These are phyloP conservation scores for Cichlasoma orientale DNA, from an alignment of 2,797 vertebrate species.

Conservation along the genomic window DNA sequence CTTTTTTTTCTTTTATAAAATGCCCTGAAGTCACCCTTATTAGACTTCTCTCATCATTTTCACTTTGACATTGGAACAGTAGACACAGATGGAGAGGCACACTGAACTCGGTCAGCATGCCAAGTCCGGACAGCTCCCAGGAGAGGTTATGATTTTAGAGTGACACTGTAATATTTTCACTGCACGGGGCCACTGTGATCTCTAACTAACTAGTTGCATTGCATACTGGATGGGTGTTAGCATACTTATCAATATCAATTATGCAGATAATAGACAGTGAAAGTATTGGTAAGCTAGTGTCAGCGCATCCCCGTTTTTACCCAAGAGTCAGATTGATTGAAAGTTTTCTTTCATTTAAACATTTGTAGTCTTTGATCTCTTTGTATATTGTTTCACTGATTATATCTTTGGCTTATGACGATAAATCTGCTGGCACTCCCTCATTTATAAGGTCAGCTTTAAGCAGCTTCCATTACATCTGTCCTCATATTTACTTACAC, in stretches of 20 bases:
- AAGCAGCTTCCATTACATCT: constrained; percentile 40
- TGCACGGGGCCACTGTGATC: neutral
- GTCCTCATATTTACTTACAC: constrained; percentile 30
- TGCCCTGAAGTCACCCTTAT: neutral
- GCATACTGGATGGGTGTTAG: neutral
- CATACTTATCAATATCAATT: neutral
- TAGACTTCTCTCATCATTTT: neutral
- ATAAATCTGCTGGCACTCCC: constrained; percentile 1
- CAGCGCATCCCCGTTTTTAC: neutral
- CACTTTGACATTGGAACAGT: neutral
- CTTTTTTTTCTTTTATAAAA: neutral
- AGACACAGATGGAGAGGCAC: neutral
- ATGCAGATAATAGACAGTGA: neutral
- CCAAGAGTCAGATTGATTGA: neutral
- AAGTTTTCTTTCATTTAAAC: constrained; percentile 1
- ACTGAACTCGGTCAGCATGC: neutral
- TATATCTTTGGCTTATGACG: neutral
- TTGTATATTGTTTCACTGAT: neutral
- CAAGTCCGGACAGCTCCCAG: constrained; percentile 1
- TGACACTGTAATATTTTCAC: neutral
- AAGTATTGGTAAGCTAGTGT: neutral
- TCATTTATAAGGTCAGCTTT: constrained; percentile 10
- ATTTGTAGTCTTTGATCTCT: neutral
- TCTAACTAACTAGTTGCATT: neutral
- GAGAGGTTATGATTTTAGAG: neutral